A percentile compares a stretch with the other conserved stretches of the same genome.
These are phyloP conservation scores for Tokudaia tokunoshimensis DNA, from an alignment of 2,797 vertebrate genomes.

Conservation along the genomic window DNA sequence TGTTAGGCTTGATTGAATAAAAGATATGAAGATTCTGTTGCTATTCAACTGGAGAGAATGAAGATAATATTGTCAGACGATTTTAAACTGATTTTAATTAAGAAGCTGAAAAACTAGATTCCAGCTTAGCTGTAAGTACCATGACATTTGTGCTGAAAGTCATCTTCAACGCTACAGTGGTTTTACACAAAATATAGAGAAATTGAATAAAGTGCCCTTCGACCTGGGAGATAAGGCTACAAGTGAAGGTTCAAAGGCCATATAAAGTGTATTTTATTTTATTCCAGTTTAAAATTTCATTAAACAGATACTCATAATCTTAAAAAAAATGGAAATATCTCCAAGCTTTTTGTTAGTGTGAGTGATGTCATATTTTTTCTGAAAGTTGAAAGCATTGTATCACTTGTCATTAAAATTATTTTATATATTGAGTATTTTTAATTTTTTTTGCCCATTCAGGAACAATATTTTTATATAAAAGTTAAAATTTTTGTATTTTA, in stretches of 20 bases:
- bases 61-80: conserved; percentile 90
- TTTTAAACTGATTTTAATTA: conserved; percentile 93
- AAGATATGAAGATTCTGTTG: conserved; percentile 89
- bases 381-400: conserved; percentile 54
- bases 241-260: conserved; percentile 92
- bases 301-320: conserved; percentile 79
- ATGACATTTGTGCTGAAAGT: conserved; percentile 93
- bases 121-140: conserved; percentile 91
- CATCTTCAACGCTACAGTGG: conserved; percentile 91
- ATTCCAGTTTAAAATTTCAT: conserved; percentile 88
- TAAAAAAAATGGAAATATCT: conserved; percentile 69
- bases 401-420: conserved; percentile 58
- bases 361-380: conserved; percentile 62
- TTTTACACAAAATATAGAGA: conserved; percentile 92
- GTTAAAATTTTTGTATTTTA: conserved; percentile 66
- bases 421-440: conserved; percentile 39
- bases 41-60: conserved; percentile 90
- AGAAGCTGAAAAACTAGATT: conserved; percentile 91
- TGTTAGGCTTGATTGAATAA: conserved; percentile 89
- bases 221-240: conserved; percentile 90
- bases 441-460: conserved; percentile 43
- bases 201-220: conserved; percentile 92
- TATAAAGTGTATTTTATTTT: conserved; percentile 88
- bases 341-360: conserved; percentile 66
- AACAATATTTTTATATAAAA: conserved; percentile 57